A percentile compares a stretch with the other conserved stretches of the same genome.
These are phyloP conservation scores for Actinia equina DNA, from an alignment of 64 coral and sea anemone species.

Conservation along the genomic window DNA sequence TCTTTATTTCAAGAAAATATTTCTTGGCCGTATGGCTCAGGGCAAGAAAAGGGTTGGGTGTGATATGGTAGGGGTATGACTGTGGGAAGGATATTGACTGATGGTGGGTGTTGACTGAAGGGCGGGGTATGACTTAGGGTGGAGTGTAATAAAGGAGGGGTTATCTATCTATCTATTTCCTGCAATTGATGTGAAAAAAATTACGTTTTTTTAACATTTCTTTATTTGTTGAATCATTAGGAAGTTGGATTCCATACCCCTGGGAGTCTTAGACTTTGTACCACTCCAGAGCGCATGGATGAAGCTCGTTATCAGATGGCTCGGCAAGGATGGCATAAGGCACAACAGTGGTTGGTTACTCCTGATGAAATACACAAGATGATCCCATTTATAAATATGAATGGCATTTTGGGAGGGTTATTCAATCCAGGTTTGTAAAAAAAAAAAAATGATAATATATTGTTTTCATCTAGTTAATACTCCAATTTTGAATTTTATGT, in stretches of 20 bases:
- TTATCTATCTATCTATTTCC: background rate
- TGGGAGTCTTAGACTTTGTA: slow-evolving; percentile 80
- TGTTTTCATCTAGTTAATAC: too few relatives aligned
- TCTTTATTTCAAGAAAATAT: background rate
- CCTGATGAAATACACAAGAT: slow-evolving; percentile 86
- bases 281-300: slow-evolving; percentile 79
- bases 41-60: too few relatives aligned
- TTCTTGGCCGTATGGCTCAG: too few relatives aligned
- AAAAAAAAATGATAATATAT: background rate
- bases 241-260: slow-evolving; percentile 86
- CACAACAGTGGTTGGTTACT: slow-evolving; percentile 81
- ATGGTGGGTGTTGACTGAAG: too few relatives aligned
- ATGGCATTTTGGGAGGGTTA: slow-evolving; percentile 76
- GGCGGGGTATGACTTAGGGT: too few relatives aligned
- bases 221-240: slow-evolving; percentile 23
- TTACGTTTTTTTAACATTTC: background rate
- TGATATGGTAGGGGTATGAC: too few relatives aligned
- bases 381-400: slow-evolving; percentile 76
- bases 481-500: too few relatives aligned
- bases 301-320: slow-evolving; percentile 92
- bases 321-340: slow-evolving; percentile 81
- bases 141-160: too few relatives aligned
- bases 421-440: slow-evolving; percentile 70
- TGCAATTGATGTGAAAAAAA: too few relatives aligned
- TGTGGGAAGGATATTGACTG: too few relatives aligned